Percentiles rank a stretch among this genome's conserved stretches.
These are phyloP conservation scores for Hipparchia semele DNA, from an alignment of 2,888 invertebrate genomes.

Conservation along the genomic window DNA sequence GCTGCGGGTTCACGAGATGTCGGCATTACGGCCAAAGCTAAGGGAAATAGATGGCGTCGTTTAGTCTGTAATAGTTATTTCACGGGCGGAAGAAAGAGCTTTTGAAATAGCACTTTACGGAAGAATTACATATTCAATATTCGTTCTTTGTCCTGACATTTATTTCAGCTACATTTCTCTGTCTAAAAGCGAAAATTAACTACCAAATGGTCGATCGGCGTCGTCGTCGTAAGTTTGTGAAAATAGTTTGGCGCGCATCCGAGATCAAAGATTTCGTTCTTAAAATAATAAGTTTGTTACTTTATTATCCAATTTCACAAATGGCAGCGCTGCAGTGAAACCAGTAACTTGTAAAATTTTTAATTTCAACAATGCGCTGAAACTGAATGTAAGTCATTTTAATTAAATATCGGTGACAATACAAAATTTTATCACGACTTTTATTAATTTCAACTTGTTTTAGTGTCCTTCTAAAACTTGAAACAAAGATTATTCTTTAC, in stretches of 20 bases:
- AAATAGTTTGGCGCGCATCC: conserved; percentile 1
- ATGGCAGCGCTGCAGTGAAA: not conserved
- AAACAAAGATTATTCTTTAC: not conserved
- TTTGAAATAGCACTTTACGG: conserved; percentile 7
- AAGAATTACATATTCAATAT: conserved; percentile 16
- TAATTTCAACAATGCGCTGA: not conserved
- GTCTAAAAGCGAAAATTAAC: too few species aligned
- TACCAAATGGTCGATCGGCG: too few species aligned
- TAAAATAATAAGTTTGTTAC: conserved; percentile 2
- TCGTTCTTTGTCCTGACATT: not conserved
- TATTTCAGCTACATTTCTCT: not conserved
- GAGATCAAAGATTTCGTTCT: not conserved
- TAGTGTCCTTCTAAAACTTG: not conserved
- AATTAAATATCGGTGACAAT: not conserved
- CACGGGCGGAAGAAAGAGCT: conserved; percentile 18
- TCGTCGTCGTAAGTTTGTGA: not conserved
- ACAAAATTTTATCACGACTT: not conserved
- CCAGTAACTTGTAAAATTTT: not conserved
- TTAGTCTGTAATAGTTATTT: conserved; percentile 21
- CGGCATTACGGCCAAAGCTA: conserved; percentile 15
- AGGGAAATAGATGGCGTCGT: conserved; percentile 21
- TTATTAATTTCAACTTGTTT: not conserved
- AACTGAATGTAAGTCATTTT: not conserved
- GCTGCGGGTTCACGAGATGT: conserved; percentile 11
- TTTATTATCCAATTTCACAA: conserved; percentile 16